Evolutionary conservation across 2,797 vertebrate species (phyloP).

Genomic region (Spatula versicolor): DNA sequence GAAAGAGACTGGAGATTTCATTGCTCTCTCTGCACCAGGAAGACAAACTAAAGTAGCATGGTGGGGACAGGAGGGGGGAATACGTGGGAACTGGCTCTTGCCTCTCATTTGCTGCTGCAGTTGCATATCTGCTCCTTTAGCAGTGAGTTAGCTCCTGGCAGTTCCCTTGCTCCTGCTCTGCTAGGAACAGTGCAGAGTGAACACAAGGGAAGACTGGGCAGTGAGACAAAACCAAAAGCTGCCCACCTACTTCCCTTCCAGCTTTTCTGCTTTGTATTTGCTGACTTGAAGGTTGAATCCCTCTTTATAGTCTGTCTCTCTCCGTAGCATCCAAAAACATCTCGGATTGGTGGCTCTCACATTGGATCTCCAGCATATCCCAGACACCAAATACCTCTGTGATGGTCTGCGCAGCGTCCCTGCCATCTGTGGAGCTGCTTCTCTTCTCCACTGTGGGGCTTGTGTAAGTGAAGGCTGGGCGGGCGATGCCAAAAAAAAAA

Average conservation of each 20-base stretch:
- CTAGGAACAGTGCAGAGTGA: neutral
- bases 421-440: conserved; percentile 76
- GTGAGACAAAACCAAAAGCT: neutral
- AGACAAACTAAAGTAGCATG: neutral
- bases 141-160: neutral
- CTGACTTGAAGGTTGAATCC: neutral
- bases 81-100: neutral
- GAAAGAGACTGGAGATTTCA: neutral
- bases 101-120: neutral
- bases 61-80: neutral
- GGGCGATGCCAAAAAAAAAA: neutral
- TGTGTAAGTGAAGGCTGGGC: conserved; percentile 77
- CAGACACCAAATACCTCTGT: conserved; percentile 66
- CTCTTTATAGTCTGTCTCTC: neutral
- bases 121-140: neutral
- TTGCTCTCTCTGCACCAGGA: neutral
- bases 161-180: neutral
- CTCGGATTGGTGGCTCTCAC: conserved; percentile 96
- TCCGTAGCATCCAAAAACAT: conserved; percentile 87
- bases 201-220: neutral
- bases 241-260: neutral
- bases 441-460: conserved; percentile 80
- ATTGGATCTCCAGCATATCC: conserved; percentile 90
- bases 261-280: neutral
- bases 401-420: neutral